These are phyloP conservation scores for Paragorgia papillata DNA, from an alignment of 92 coral and sea anemone genomes.

Conservation along the genomic window DNA sequence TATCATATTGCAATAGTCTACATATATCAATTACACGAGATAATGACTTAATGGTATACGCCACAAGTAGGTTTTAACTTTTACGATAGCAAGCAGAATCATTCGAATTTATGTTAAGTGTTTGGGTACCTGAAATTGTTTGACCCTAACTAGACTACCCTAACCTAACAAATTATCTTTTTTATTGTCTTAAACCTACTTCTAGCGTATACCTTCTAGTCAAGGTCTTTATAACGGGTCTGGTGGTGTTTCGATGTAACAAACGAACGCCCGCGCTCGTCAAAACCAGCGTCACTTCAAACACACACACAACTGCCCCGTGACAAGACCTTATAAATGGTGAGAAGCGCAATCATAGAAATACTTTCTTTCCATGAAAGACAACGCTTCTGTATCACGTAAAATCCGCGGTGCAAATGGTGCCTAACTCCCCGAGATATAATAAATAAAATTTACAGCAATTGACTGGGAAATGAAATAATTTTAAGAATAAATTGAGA, in stretches of 20 bases:
- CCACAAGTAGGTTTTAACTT: too few relatives aligned
- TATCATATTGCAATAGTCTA: too few relatives aligned
- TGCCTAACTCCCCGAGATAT: neutral
- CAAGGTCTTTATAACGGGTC: neutral
- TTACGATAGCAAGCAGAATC: too few relatives aligned
- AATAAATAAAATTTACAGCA: neutral
- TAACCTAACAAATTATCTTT: too few relatives aligned
- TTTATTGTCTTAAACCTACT: too few relatives aligned
- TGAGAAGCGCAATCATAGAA: neutral
- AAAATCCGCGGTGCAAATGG: neutral
- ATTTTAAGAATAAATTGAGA: too few relatives aligned
- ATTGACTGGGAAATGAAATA: neutral
- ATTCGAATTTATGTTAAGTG: too few relatives aligned
- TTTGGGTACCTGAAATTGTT: too few relatives aligned
- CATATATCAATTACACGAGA: too few relatives aligned
- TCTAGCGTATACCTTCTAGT: too few relatives aligned
- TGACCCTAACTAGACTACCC: too few relatives aligned
- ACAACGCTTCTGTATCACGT: neutral
- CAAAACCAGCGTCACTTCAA: slow-evolving; percentile 23
- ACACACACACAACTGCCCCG: neutral
- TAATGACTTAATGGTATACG: too few relatives aligned
- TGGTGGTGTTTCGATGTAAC: neutral
- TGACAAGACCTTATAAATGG: neutral
- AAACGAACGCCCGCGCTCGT: slow-evolving; percentile 31
- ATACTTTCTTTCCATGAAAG: neutral